Percentiles rank a stretch among this genome's conserved stretches.
phyloP scores from a whole-genome alignment of 2,888 invertebrate genomes.

The Dolichopus griseipennis region DNA sequence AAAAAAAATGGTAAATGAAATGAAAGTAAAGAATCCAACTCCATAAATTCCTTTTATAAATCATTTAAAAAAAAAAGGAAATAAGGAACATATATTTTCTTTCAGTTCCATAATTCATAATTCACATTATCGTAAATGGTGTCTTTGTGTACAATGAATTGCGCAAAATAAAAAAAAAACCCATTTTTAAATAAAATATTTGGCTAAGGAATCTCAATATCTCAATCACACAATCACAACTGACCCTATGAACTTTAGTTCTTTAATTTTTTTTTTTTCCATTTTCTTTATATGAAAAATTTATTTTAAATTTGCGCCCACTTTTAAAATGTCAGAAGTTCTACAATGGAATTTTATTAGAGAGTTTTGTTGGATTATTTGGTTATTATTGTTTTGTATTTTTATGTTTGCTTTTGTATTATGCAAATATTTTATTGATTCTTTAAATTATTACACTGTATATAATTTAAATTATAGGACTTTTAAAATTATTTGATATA shows the following conservation, averaged over 20 bases:
- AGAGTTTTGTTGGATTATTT: too few relatives aligned
- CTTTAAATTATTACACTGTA: neutral
- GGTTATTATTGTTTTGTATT: too few relatives aligned
- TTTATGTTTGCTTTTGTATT: neutral
- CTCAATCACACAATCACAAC: constrained; percentile 21
- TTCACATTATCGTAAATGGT: too few relatives aligned
- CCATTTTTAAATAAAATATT: too few relatives aligned
- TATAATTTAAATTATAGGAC: neutral
- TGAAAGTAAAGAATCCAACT: too few relatives aligned
- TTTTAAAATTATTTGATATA: neutral
- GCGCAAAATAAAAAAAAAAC: too few relatives aligned
- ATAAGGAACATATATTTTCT: too few relatives aligned
- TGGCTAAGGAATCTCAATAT: constrained; percentile 18
- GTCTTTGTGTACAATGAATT: too few relatives aligned
- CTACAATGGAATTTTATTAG: neutral
- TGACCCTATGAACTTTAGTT: constrained; percentile 17
- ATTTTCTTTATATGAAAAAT: neutral
- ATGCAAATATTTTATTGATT: neutral
- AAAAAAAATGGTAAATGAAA: neutral
- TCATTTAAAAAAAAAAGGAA: neutral
- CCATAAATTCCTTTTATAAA: neutral
- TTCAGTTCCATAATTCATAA: neutral
- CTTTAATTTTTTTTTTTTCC: neutral
- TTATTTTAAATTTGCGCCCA: neutral
- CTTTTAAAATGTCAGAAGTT: neutral